A percentile compares a stretch with the other conserved stretches of the same genome.
phyloP scores from a whole-genome alignment of 2,888 invertebrate genomes.

The Blastobasis adustella region DNA sequence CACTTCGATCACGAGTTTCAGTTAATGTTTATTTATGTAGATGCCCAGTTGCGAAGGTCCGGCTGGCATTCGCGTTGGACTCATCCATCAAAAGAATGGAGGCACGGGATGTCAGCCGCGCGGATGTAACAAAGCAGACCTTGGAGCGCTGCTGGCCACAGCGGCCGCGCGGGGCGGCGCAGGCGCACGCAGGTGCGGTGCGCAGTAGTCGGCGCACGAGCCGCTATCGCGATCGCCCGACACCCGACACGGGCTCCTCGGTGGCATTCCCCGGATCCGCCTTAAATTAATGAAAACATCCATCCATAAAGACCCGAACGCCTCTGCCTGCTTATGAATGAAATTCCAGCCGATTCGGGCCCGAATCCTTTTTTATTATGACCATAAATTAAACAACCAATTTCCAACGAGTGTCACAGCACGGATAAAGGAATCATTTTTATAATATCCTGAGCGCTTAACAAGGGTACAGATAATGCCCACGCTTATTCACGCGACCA shows the following conservation, averaged over 20 bases:
- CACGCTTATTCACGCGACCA: conserved; percentile 71
- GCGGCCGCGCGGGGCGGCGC: no score
- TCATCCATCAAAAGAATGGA: neutral
- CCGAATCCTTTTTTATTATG: conserved; percentile 71
- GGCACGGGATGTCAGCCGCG: no score
- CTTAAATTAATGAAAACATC: conserved; percentile 75
- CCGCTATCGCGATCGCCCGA: conserved; percentile 21
- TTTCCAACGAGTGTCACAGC: conserved; percentile 73
- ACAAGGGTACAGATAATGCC: conserved; percentile 73
- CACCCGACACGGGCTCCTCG: conserved; percentile 60
- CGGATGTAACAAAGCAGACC: no score
- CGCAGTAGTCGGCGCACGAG: neutral
- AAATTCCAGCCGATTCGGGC: conserved; percentile 68
- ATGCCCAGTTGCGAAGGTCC: neutral
- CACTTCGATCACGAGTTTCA: conserved; percentile 44
- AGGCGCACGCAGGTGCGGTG: neutral
- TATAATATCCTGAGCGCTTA: conserved; percentile 74
- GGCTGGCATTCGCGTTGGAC: neutral
- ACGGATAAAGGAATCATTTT: conserved; percentile 73
- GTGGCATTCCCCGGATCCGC: conserved; percentile 54
- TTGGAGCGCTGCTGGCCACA: no score
- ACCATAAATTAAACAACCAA: conserved; percentile 71
- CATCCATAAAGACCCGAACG: conserved; percentile 73
- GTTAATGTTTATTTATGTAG: conserved; percentile 22
- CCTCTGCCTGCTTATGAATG: conserved; percentile 76